Evolutionary conservation across 2,888 invertebrate species (phyloP).

Genomic region (Seira sanloemensis): DNA sequence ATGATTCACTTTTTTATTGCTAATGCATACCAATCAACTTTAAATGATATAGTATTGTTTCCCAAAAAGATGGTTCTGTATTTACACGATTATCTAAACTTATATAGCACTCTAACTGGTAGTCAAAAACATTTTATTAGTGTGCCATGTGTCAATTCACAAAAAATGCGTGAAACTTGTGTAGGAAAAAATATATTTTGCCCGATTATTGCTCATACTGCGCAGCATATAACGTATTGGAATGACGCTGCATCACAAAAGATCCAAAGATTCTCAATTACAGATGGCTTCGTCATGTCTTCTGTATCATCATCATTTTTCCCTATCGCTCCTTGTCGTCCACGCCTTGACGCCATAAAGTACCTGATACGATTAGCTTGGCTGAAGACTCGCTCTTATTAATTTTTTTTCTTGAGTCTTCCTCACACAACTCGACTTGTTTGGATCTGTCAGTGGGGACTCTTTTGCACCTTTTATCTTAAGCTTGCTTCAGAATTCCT

Average conservation of each 20-base stretch:
- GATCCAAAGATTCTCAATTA: neutral
- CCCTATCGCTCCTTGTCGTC: slow-evolving; percentile 22
- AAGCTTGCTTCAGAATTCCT: too few species aligned
- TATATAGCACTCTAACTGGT: too few species aligned
- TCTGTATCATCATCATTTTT: neutral
- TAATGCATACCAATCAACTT: neutral
- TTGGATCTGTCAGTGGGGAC: neutral
- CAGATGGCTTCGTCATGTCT: neutral
- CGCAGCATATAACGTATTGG: neutral
- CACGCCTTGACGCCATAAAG: slow-evolving; percentile 49
- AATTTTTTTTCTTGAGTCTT: neutral
- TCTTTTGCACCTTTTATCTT: too few species aligned
- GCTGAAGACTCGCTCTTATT: neutral
- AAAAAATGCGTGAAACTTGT: neutral
- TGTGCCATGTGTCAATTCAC: neutral
- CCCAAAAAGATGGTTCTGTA: neutral
- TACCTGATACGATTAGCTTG: slow-evolving; percentile 32
- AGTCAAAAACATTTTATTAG: neutral
- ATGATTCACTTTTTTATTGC: slow-evolving; percentile 26
- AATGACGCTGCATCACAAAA: neutral
- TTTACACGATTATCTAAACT: neutral
- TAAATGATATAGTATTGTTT: neutral
- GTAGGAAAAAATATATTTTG: neutral
- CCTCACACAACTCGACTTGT: neutral
- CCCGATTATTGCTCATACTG: neutral